Conservation (phyloP, 2,888 invertebrate genomes). For the Julus scandinavius region DNA sequence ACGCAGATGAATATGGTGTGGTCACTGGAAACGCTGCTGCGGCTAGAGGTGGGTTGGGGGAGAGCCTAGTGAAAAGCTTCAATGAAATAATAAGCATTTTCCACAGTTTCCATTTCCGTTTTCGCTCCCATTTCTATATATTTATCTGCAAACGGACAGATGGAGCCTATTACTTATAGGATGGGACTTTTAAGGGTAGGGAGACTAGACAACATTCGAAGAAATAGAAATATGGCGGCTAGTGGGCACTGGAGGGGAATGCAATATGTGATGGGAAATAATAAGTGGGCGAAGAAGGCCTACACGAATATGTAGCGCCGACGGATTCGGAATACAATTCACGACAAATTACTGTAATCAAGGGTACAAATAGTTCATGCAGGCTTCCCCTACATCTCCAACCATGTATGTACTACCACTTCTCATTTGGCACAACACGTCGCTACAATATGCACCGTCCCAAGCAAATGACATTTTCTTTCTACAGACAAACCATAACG, state of each 20-base stretch:
- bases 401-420: neutral
- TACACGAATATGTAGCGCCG: neutral
- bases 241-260: slow-evolving; percentile 17
- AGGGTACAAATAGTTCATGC: slow-evolving; percentile 15
- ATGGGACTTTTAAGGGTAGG: neutral
- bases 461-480: slow-evolving; percentile 30
- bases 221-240: slow-evolving; percentile 31
- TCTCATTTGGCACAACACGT: neutral
- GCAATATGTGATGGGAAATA: slow-evolving; percentile 12
- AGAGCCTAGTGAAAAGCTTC: slow-evolving; percentile 25
- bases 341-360: slow-evolving; percentile 43
- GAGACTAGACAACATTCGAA: neutral
- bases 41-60: slow-evolving; percentile 42
- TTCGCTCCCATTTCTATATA: slow-evolving; percentile 30
- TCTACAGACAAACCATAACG: neutral
- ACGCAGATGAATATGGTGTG: slow-evolving; percentile 39
- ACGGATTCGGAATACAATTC: slow-evolving; percentile 24
- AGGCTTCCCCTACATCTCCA: neutral
- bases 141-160: slow-evolving; percentile 40
- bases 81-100: slow-evolving; percentile 46
- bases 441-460: neutral
- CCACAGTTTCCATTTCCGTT: slow-evolving; percentile 44
- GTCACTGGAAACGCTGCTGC: slow-evolving; percentile 24
- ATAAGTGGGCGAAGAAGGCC: neutral
- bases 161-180: slow-evolving; percentile 40